Evolutionary conservation across 2,888 invertebrate genomes (phyloP).

Genomic region (Rhorus exstirpatorius): DNA sequence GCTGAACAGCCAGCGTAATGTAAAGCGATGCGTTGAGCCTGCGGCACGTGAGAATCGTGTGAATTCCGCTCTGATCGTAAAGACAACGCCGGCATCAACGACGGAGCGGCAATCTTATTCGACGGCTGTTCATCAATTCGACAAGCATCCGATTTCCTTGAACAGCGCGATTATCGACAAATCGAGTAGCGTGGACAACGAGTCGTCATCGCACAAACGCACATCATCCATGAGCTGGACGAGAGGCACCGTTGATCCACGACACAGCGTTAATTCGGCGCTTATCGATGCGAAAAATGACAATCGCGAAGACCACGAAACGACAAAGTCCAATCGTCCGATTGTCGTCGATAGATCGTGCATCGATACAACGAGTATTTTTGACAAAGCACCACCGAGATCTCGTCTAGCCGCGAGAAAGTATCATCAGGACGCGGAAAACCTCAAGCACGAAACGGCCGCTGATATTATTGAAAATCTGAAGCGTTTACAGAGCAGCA

Average conservation of each 20-base stretch:
- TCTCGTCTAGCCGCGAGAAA: slow-evolving; percentile 74
- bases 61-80: slow-evolving; percentile 70
- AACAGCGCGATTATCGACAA: slow-evolving; percentile 83
- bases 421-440: slow-evolving; percentile 71
- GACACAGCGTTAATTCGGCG: slow-evolving; percentile 81
- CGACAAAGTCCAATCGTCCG: slow-evolving; percentile 72
- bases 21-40: slow-evolving; percentile 56
- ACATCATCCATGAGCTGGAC: slow-evolving; percentile 71
- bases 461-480: slow-evolving; percentile 79
- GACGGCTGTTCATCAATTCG: slow-evolving; percentile 68
- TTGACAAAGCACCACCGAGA: slow-evolving; percentile 79
- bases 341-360: slow-evolving; percentile 82
- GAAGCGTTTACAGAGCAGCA: slow-evolving; percentile 76
- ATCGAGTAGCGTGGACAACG: slow-evolving; percentile 59
- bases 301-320: slow-evolving; percentile 29
- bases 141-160: slow-evolving; percentile 79
- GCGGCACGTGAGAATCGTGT: slow-evolving; percentile 59
- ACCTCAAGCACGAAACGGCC: slow-evolving; percentile 75
- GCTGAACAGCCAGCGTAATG: slow-evolving; percentile 28
- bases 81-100: slow-evolving; percentile 32
- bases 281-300: slow-evolving; percentile 81
- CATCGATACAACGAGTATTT: slow-evolving; percentile 83
- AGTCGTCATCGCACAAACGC: slow-evolving; percentile 61
- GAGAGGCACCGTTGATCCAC: slow-evolving; percentile 72
- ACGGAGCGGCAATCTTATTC: slow-evolving; percentile 53